Percentiles rank a stretch among this genome's conserved stretches.
Evolutionary conservation across 1,140 invertebrate species (phyloP).

Genomic region (Drosophila athabasca): DNA sequence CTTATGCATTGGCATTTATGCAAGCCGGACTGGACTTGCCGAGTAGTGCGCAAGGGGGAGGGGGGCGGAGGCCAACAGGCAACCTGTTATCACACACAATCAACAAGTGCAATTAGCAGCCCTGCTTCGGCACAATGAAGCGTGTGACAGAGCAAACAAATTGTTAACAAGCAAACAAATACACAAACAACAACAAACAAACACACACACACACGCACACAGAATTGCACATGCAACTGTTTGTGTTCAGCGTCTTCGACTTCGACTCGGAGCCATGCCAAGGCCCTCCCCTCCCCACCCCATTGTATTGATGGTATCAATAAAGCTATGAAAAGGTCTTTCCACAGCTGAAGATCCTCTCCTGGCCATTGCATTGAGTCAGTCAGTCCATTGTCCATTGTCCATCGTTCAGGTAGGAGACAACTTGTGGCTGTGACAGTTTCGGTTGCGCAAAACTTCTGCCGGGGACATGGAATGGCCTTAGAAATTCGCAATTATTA

Average conservation of each 20-base stretch:
- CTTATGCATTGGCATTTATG: constrained; percentile 71
- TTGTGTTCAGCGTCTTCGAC: constrained; percentile 33
- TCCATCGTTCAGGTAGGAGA: constrained; percentile 13
- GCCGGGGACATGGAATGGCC: constrained; percentile 21
- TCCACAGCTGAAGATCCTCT: constrained; percentile 1
- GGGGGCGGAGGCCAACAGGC: constrained; percentile 19
- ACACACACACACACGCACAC: constrained; percentile 42
- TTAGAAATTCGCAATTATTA: constrained; percentile 32
- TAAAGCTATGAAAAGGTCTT: constrained; percentile 44
- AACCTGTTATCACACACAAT: constrained; percentile 74
- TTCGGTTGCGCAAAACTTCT: constrained; percentile 40
- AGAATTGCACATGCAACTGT: constrained; percentile 31
- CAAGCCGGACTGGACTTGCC: constrained; percentile 38
- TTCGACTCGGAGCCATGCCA: no score
- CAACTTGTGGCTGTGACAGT: constrained; percentile 29
- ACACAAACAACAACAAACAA: constrained; percentile 34
- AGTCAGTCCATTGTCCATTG: no score
- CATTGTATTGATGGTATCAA: constrained; percentile 41
- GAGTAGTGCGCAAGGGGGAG: no score
- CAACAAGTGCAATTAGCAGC: constrained; percentile 79
- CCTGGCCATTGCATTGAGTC: neutral
- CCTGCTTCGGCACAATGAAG: constrained; percentile 63
- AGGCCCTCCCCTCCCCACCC: neutral
- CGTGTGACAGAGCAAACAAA: constrained; percentile 81
- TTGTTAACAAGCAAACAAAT: constrained; percentile 59